Evolutionary conservation across 2,797 vertebrate species (phyloP).

Genomic region (Siniperca obscura): DNA sequence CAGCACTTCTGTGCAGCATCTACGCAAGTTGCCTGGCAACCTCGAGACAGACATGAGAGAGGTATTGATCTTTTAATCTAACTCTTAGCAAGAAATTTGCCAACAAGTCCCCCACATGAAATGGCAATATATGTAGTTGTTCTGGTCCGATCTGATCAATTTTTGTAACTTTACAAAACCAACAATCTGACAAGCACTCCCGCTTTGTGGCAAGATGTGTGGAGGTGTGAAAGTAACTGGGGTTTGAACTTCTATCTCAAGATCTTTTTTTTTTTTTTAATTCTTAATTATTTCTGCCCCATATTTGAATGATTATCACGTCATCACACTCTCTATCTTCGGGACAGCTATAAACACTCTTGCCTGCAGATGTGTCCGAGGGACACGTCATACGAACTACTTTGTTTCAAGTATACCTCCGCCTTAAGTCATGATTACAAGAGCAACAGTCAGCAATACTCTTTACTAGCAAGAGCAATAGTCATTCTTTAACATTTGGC

Average conservation of each 20-base stretch:
- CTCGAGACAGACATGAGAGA: neutral
- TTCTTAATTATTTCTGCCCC: neutral
- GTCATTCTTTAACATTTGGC: neutral
- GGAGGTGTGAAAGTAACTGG: neutral
- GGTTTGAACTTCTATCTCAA: neutral
- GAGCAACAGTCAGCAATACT: no score
- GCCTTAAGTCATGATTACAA: no score
- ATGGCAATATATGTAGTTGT: no score
- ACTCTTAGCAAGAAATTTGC: neutral
- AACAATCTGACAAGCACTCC: no score
- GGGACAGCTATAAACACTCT: neutral
- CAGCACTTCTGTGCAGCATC: neutral
- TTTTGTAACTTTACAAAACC: neutral
- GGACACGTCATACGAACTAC: neutral
- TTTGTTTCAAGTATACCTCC: no score
- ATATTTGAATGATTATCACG: neutral
- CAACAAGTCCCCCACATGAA: no score
- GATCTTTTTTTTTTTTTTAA: no score
- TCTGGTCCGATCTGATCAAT: neutral
- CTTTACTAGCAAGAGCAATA: no score
- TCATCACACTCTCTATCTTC: neutral
- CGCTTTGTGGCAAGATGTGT: neutral
- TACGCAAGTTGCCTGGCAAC: neutral
- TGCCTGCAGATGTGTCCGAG: neutral
- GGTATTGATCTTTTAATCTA: neutral